These are phyloP conservation scores for Gallirallus australis DNA, from an alignment of 2,797 vertebrate genomes.

Conservation along the genomic window DNA sequence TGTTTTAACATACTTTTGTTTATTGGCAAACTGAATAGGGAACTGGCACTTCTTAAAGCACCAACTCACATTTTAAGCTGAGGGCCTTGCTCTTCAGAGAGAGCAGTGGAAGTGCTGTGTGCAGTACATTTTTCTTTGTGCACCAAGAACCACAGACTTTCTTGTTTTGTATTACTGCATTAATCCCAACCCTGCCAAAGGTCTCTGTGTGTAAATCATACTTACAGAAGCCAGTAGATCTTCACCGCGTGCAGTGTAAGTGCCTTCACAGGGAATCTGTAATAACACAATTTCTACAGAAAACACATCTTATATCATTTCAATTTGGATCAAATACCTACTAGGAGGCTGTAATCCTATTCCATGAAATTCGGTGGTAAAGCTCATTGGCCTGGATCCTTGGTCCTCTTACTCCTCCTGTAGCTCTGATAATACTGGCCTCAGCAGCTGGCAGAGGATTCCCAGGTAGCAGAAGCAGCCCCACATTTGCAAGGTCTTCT, in stretches of 20 bases:
- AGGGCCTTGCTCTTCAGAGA: neutral
- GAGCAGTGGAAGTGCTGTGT: neutral
- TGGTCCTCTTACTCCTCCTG: neutral
- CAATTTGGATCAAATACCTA: neutral
- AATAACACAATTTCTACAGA: neutral
- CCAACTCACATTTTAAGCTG: neutral
- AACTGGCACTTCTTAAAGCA: neutral
- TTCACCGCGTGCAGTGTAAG: neutral
- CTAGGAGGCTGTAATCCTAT: neutral
- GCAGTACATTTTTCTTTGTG: neutral
- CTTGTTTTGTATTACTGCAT: neutral
- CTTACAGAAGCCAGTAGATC: neutral
- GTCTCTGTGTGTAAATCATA: constrained; percentile 7
- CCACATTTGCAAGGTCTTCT: neutral
- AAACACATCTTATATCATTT: constrained; percentile 16
- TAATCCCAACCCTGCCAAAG: neutral
- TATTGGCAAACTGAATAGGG: neutral
- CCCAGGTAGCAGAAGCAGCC: neutral
- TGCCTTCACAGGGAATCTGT: constrained; percentile 8
- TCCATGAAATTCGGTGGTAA: neutral
- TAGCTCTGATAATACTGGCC: neutral
- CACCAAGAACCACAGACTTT: neutral
- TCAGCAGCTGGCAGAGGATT: neutral
- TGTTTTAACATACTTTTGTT: neutral
- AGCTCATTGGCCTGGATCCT: neutral